Evolutionary conservation across 2,113 vertebrate species (phyloP).

Genomic region (Catagonus wagneri): DNA sequence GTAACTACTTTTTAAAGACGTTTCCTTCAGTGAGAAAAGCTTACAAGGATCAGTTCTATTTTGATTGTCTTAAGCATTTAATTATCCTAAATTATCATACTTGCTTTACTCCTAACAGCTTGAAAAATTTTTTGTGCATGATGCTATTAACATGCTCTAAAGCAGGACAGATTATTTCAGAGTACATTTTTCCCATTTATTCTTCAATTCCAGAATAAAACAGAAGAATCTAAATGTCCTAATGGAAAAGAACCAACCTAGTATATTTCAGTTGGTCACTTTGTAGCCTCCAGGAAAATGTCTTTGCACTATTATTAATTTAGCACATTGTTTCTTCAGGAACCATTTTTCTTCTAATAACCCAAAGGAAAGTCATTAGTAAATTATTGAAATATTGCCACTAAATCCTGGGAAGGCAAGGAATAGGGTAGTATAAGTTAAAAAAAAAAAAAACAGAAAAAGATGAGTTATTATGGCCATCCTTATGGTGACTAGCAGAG

Average conservation of each 20-base stretch:
- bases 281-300: constrained; percentile 59
- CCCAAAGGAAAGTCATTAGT: constrained; percentile 50
- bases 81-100: constrained; percentile 79
- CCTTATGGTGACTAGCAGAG: not conserved
- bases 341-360: constrained; percentile 63
- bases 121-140: constrained; percentile 58
- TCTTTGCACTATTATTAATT: constrained; percentile 59
- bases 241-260: constrained; percentile 55
- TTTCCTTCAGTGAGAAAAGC: constrained; percentile 66
- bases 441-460: not conserved
- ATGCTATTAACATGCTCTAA: constrained; percentile 74
- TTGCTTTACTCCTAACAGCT: constrained; percentile 73
- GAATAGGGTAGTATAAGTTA: not conserved
- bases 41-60: constrained; percentile 73
- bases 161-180: constrained; percentile 64
- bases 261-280: constrained; percentile 49
- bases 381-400: constrained; percentile 61
- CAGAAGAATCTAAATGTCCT: constrained; percentile 46
- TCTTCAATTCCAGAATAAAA: constrained; percentile 53
- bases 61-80: constrained; percentile 77
- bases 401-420: constrained; percentile 38
- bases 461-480: not conserved
- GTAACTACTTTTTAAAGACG: constrained; percentile 65
- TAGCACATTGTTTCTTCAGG: constrained; percentile 41
- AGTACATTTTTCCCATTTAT: constrained; percentile 53